Evolutionary conservation across 2,797 vertebrate species (phyloP), one percentile per base, ranked within the genome.

Genomic region (Xenops minutus): DNA sequence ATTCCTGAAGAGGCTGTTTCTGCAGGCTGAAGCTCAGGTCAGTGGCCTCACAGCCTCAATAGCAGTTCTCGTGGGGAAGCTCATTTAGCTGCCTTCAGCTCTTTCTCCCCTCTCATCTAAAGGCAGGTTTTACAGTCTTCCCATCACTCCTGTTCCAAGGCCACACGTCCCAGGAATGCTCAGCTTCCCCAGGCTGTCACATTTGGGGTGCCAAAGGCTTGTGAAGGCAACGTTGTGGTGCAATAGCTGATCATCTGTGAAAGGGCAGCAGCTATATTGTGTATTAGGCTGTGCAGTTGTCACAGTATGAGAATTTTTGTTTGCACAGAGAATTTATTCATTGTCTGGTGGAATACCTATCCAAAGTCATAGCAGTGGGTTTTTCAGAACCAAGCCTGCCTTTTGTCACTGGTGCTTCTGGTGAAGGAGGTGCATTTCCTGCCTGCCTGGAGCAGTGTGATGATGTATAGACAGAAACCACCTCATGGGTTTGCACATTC

Each of bases 221-320:
- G 22, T 32, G n/a, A 59, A 51, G 41, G 64, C 67, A 58, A 3
- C 0, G 0, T 2, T 20, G 66, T 14, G 22, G 14, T 68, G 46
- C 19, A 4, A 2, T n/a, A 76, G 56, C 71, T 59, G 56, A 27
- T 24, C 1, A 10, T 22, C 20, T 1, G 1, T 8, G n/a, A 8
- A 37, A 56, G 52, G 86, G 72, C 59, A 71, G 29, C 36, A 34
- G 55, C 30, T 27, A 27, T 52, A 2, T 0, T 27, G 14, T 30
- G 36, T 24, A 7, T 1, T 14, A 34, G 63, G 21, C 1, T 48
- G 27, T 8, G 5, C 59, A 19, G 26, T 0, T 64, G 61, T 64
- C 36, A 13, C 2, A 23, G 20, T 1, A 2, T 23, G 24, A 23
- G 37, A 32, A 27, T 20, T 22, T 54, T 36, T 51, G n/a, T 39